phyloP scores from a whole-genome alignment of 2,888 invertebrate species.

The Buathra laborator region DNA sequence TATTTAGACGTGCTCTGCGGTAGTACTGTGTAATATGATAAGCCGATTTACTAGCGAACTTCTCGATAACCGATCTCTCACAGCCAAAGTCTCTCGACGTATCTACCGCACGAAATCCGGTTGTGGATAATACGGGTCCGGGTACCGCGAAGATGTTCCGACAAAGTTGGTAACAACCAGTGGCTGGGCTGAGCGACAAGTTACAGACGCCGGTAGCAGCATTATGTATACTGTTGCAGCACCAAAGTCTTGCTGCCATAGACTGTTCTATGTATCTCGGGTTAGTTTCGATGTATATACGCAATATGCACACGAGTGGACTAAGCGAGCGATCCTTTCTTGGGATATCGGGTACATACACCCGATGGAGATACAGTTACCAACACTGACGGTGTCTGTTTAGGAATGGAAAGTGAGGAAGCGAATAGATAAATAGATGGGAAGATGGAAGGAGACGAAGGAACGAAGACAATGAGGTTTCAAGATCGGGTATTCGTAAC shows the following conservation, averaged over 20 bases:
- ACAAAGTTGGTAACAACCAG: slow-evolving; percentile 57
- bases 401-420: background rate
- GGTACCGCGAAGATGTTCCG: slow-evolving; percentile 35
- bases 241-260: no score
- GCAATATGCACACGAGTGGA: background rate
- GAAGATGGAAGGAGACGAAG: background rate
- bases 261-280: no score
- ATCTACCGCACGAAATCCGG: slow-evolving; percentile 24
- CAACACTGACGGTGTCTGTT: slow-evolving; percentile 5
- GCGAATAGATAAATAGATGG: slow-evolving; percentile 19
- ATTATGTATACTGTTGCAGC: background rate
- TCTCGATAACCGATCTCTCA: slow-evolving; percentile 43
- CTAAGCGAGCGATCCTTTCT: background rate
- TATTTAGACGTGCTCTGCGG: background rate
- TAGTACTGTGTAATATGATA: slow-evolving; percentile 19
- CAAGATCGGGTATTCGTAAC: slow-evolving; percentile 10
- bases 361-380: slow-evolving; percentile 27
- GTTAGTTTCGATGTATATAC: background rate
- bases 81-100: background rate
- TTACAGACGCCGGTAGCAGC: slow-evolving; percentile 36
- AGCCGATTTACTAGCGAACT: slow-evolving; percentile 36
- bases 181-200: slow-evolving; percentile 44
- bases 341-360: background rate
- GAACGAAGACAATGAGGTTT: background rate
- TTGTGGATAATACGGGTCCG: slow-evolving; percentile 14